Conservation (phyloP, 2,113 vertebrate genomes). For the Montifringilla adamsi region DNA sequence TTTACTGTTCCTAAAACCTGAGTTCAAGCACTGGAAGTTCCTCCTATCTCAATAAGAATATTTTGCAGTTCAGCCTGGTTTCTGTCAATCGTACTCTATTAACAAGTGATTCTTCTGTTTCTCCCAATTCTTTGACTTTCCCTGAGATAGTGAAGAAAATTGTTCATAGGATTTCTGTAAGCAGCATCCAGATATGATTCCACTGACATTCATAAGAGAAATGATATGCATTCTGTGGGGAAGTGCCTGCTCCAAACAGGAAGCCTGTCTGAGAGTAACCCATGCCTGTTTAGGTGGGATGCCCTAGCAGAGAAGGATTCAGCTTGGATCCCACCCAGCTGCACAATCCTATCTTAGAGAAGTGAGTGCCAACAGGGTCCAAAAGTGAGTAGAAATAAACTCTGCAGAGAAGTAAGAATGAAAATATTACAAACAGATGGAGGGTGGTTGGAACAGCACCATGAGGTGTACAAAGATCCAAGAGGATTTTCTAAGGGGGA, state of each 20-base stretch:
- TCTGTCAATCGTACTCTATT: not conserved
- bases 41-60: not conserved
- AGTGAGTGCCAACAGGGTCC: rapidly evolving
- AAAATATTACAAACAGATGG: not conserved
- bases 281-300: not conserved
- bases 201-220: not conserved
- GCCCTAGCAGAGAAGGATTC: not conserved
- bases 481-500: not conserved
- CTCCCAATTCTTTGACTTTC: not conserved
- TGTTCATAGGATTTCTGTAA: not conserved
- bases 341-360: not conserved
- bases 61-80: not conserved
- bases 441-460: not conserved
- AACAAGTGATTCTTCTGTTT: not conserved
- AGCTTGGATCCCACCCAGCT: not conserved
- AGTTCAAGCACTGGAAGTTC: not conserved
- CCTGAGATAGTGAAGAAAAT: not conserved
- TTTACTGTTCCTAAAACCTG: not conserved
- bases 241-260: rapidly evolving
- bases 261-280: not conserved
- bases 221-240: not conserved
- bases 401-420: not conserved
- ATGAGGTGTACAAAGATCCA: not conserved
- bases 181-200: not conserved
- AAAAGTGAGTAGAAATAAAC: not conserved